phyloP scores from a whole-genome alignment of 2,113 vertebrate genomes.

The Rhinoderma darwinii region DNA sequence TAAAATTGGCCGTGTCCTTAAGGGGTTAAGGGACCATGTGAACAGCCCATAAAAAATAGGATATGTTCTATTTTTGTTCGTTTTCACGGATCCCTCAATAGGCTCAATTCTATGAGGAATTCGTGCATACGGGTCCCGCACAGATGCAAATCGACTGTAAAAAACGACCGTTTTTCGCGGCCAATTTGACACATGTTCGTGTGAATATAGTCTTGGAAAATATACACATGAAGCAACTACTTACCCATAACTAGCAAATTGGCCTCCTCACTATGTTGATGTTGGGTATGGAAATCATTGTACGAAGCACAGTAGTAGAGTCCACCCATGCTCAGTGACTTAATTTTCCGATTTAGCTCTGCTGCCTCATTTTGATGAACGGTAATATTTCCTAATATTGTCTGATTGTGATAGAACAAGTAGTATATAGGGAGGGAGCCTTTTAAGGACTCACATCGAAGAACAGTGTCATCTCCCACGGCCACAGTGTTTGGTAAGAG shows the following conservation, averaged over 20 bases:
- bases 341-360: conserved; percentile 60
- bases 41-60: no score
- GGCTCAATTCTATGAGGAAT: no score
- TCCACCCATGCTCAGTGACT: conserved; percentile 51
- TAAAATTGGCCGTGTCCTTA: no score
- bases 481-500: background rate
- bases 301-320: conserved; percentile 62
- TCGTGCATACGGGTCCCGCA: no score
- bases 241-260: conserved; percentile 58
- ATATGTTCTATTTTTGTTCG: no score
- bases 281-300: conserved; percentile 50
- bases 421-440: conserved; percentile 60
- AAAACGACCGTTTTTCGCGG: no score
- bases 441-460: conserved; percentile 59
- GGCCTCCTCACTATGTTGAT: background rate
- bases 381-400: conserved; percentile 7
- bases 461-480: conserved; percentile 23
- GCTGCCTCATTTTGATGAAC: conserved; percentile 40
- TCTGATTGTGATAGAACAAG: conserved; percentile 53
- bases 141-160: no score
- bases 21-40: no score
- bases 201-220: no score
- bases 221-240: background rate
- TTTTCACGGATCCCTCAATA: no score
- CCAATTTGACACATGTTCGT: no score